Base-by-base conservation (phyloP, 2,888 invertebrate genomes). In the Tetrapedia diversipes region DNA sequence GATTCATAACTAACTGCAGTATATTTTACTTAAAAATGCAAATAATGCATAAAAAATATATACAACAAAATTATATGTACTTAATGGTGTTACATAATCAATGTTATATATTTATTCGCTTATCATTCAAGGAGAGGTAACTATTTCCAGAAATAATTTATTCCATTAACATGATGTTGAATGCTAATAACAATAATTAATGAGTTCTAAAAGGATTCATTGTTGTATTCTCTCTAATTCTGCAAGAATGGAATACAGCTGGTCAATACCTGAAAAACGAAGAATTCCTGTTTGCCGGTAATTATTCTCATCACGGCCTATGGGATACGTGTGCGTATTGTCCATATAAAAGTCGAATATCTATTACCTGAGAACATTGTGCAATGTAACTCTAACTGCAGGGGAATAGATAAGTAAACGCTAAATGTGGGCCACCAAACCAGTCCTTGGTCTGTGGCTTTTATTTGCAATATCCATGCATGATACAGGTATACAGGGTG, bases 391-490 rank as follows among this genome's bases (percentile, higher is more conserved):
- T 60, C 66, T 67, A 71, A 81, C 75, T 65, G 63, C 69, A 59
- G 45, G 56, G 45, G 56, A 74, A 79, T 69, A 79, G 59, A 37
- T 71, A 77, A 45, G 68, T 66, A 77, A 79, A 77, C 43, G 56
- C 16, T 56, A 68, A 81, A 84, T 76, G 61, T 79, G 77, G 60
- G 60, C 61, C 51, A 69, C 59, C 39, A 47, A 71, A 77, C 74
- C 72, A 77, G 78, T 64, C 64, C 27, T 41, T 54, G 54, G 47
- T 45, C 56, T 57, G 56, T 39, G 63, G 68, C 60, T 83, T 70
- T 77, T 39, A 34, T 53, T 59, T 32, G 11, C 16, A 43, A 22
- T 43, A 16, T n/a, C 4, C 27, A 22, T 27, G n/a, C 1, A 27
- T 27, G 2, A n/a, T n/a, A n/a, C 10, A 6, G 6, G 16, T n/a